A percentile compares a stretch with the other conserved stretches of the same genome.
These are phyloP conservation scores for Ephestia elutella DNA, from an alignment of 1,140 invertebrate species.

Conservation along the genomic window DNA sequence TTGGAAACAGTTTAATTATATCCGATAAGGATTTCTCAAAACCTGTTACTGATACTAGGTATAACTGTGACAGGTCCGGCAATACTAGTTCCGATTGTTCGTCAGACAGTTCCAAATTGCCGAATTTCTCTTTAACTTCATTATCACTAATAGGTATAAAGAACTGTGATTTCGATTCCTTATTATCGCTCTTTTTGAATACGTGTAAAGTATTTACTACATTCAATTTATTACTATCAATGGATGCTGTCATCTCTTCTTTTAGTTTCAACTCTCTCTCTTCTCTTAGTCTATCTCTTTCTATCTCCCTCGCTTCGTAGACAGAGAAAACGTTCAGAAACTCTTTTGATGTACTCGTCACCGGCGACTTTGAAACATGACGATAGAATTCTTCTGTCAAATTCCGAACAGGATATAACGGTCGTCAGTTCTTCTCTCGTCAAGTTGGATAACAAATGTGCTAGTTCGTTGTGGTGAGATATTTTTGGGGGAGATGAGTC, in stretches of 20 bases:
- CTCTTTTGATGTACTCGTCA: constrained; percentile 49
- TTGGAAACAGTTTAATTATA: constrained; percentile 63
- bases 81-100: constrained; percentile 54
- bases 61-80: constrained; percentile 57
- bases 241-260: constrained; percentile 50
- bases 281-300: constrained; percentile 44
- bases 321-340: constrained; percentile 48
- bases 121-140: constrained; percentile 54
- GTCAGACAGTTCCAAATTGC: constrained; percentile 53
- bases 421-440: constrained; percentile 44
- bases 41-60: constrained; percentile 37
- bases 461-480: constrained; percentile 47
- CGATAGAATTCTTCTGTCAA: constrained; percentile 53
- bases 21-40: constrained; percentile 60
- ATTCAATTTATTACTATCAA: constrained; percentile 66
- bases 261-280: constrained; percentile 38
- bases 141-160: constrained; percentile 64
- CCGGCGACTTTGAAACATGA: constrained; percentile 49
- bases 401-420: constrained; percentile 55
- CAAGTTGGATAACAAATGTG: constrained; percentile 42
- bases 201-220: constrained; percentile 58
- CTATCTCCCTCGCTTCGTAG: constrained; percentile 49
- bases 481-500: constrained; percentile 37
- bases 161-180: constrained; percentile 68
- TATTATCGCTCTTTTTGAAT: constrained; percentile 62